Percentiles rank a stretch among this genome's conserved stretches.
Conservation (phyloP, 2,797 vertebrate genomes). For the Crenichthys baileyi region DNA sequence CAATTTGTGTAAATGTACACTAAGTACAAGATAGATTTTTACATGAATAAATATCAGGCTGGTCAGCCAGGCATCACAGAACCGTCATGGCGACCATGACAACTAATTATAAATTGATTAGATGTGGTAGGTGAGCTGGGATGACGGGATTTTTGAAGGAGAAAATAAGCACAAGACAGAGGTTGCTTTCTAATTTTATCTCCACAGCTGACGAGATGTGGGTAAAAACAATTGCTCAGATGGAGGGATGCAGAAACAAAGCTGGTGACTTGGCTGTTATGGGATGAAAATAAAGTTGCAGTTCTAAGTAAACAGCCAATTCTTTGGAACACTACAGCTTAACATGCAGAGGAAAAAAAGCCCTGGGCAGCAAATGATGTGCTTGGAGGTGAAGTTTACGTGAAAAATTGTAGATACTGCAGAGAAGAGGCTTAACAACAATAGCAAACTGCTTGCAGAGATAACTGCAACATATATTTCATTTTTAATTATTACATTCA, state of each 20-base stretch:
- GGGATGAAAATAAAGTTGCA: constrained; percentile 46
- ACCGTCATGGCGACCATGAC: constrained; percentile 57
- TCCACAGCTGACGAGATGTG: constrained; percentile 56
- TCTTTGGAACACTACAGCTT: neutral
- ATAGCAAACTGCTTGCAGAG: constrained; percentile 35
- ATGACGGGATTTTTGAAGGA: constrained; percentile 19
- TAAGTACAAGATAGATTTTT: constrained; percentile 65
- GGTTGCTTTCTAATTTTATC: constrained; percentile 67
- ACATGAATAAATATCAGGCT: constrained; percentile 74
- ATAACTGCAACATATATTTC: constrained; percentile 35
- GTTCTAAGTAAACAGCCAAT: constrained; percentile 23
- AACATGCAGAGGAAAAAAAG: constrained; percentile 3
- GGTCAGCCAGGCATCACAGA: constrained; percentile 59
- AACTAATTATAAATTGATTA: constrained; percentile 71
- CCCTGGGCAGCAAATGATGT: constrained; percentile 35
- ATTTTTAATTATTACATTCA: constrained; percentile 41
- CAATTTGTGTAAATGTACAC: constrained; percentile 68
- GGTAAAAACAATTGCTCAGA: constrained; percentile 35
- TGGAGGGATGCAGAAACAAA: constrained; percentile 27
- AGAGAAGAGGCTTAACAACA: constrained; percentile 26
- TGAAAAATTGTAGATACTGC: constrained; percentile 26
- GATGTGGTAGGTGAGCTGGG: constrained; percentile 41
- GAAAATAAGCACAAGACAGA: constrained; percentile 48
- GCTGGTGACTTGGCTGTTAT: constrained; percentile 40
- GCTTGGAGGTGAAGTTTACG: constrained; percentile 30